Percentiles rank a stretch among this genome's conserved stretches.
phyloP scores from a whole-genome alignment of 2,888 invertebrate species.

The Eristalis arbustorum region DNA sequence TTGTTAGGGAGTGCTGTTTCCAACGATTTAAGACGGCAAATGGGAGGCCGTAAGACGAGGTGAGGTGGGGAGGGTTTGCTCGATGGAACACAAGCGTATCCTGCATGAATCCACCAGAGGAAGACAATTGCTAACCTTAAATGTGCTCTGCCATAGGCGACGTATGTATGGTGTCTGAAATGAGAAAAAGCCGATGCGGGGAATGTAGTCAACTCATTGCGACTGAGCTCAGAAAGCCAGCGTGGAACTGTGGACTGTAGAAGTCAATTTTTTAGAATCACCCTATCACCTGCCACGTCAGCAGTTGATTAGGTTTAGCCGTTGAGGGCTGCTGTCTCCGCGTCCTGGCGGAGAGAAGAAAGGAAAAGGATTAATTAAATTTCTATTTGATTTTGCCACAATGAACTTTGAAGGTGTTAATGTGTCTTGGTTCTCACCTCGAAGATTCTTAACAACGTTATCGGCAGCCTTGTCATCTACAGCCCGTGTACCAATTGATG shows the following conservation, averaged over 20 bases:
- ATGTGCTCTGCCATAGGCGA: constrained; percentile 12
- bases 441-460: background rate
- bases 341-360: background rate
- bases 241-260: background rate
- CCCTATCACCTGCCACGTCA: background rate
- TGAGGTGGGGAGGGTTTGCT: background rate
- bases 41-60: too few relatives aligned
- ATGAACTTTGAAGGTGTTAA: constrained; percentile 2
- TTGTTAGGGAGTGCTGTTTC: background rate
- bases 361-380: constrained; percentile 30
- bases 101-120: too few relatives aligned
- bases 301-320: background rate
- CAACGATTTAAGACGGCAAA: background rate
- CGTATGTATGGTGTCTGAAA: background rate
- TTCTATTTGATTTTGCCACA: constrained; percentile 27
- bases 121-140: constrained; percentile 14
- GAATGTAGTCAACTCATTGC: background rate
- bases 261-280: background rate
- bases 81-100: constrained; percentile 3
- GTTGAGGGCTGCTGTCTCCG: too few relatives aligned
- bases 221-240: background rate
- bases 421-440: constrained; percentile 38
- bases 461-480: background rate
- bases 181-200: background rate
- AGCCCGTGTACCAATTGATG: constrained; percentile 4